These are phyloP conservation scores for Marmota flaviventris DNA, from an alignment of 2,113 vertebrate genomes.

Conservation along the genomic window DNA sequence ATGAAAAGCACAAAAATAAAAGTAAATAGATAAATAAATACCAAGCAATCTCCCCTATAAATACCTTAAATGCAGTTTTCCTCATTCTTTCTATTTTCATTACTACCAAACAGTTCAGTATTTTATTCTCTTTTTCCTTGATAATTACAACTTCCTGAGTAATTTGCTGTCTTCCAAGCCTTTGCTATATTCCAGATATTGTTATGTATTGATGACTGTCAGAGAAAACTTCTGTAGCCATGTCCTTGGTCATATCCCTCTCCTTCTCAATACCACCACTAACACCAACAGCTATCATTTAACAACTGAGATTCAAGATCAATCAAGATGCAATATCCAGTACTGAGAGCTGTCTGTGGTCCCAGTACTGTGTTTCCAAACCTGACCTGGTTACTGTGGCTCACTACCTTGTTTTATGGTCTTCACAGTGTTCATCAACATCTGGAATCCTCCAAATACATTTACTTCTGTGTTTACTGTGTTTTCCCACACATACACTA, in stretches of 20 bases:
- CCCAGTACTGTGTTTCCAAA: not conserved
- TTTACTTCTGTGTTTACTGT: not conserved
- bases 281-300: not conserved
- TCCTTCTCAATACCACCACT: not conserved
- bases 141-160: not conserved
- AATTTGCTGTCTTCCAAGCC: not conserved
- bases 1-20: not conserved
- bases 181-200: not conserved
- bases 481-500: not conserved
- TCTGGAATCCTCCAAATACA: accelerated
- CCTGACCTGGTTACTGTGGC: not conserved
- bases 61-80: not conserved
- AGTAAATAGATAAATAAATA: not conserved
- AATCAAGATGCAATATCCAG: not conserved
- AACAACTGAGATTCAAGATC: not conserved
- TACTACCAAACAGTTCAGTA: not conserved
- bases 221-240: not conserved
- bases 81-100: not conserved
- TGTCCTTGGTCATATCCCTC: accelerated
- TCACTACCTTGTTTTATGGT: not conserved
- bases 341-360: not conserved
- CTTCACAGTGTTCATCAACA: not conserved
- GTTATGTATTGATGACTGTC: not conserved
- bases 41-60: not conserved
- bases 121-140: not conserved